phyloP scores from a whole-genome alignment of 1,140 invertebrate genomes.

The Papilio machaon region DNA sequence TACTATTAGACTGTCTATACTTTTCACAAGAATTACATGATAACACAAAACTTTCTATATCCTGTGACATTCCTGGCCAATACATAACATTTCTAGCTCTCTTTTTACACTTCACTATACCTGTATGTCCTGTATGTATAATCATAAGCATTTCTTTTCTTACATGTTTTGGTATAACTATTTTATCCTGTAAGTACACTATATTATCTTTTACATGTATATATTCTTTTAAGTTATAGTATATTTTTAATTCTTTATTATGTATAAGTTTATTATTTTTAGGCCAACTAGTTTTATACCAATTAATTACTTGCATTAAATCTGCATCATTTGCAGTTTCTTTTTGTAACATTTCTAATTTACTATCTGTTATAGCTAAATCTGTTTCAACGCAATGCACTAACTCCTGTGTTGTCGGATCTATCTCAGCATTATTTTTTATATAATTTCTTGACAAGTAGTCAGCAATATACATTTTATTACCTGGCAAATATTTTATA shows the following conservation, averaged over 20 bases:
- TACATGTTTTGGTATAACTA: conserved; percentile 55
- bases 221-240: conserved; percentile 14
- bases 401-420: conserved; percentile 33
- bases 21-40: conserved; percentile 55
- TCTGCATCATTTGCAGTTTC: conserved; percentile 45
- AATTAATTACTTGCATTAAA: conserved; percentile 39
- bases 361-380: conserved; percentile 8
- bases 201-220: conserved; percentile 48
- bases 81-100: conserved; percentile 40
- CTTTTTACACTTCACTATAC: conserved; percentile 37
- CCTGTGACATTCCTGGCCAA: conserved; percentile 42
- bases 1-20: conserved; percentile 51
- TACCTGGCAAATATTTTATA: too few relatives aligned
- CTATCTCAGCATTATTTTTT: conserved; percentile 14
- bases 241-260: not conserved
- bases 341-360: not conserved
- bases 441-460: conserved; percentile 50
- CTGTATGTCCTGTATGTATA: conserved; percentile 59
- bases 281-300: conserved; percentile 45
- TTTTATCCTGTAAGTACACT: conserved; percentile 51
- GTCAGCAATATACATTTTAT: too few relatives aligned
- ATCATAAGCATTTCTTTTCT: too few relatives aligned
- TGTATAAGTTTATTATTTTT: conserved; percentile 37
- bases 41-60: conserved; percentile 35
- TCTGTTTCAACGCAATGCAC: too few relatives aligned